Conservation (phyloP, 2,888 invertebrate genomes). For the Scotopteryx bipunctaria region DNA sequence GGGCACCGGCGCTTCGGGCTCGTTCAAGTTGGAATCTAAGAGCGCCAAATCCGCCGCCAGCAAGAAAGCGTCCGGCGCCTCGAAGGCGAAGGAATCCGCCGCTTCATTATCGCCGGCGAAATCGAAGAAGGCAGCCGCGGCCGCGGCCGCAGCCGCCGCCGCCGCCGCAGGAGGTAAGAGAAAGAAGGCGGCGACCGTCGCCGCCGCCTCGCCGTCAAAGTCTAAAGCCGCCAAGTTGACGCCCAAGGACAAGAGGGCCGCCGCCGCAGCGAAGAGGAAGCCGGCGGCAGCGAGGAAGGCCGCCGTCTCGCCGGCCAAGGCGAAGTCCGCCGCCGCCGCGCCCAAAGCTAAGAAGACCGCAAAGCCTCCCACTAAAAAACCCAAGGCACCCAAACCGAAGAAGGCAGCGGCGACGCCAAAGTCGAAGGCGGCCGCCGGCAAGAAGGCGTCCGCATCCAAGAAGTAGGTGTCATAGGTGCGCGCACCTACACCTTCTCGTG, state of each 20-base stretch:
- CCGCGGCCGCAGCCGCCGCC: not conserved
- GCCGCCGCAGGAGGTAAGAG: no score
- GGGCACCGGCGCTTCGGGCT: conserved; percentile 78
- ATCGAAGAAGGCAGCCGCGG: not conserved
- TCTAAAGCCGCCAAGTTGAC: conserved; percentile 29
- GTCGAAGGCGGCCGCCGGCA: conserved; percentile 36
- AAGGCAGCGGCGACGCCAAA: conserved; percentile 36
- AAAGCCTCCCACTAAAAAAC: conserved; percentile 58
- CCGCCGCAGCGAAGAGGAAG: conserved; percentile 39
- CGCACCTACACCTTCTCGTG: not conserved
- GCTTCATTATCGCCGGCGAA: conserved; percentile 36
- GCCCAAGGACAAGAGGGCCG: conserved; percentile 27
- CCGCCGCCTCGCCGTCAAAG: conserved; percentile 40
- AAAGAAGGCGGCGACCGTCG: conserved; percentile 36
- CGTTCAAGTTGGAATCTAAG: conserved; percentile 11
- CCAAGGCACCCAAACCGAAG: conserved; percentile 53
- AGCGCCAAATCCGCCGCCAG: conserved; percentile 23
- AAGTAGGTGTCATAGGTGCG: conserved; percentile 35
- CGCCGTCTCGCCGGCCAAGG: conserved; percentile 21
- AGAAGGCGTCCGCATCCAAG: conserved; percentile 48
- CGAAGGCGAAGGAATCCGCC: not conserved
- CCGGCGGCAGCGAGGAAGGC: conserved; percentile 13
- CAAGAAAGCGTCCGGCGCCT: not conserved
- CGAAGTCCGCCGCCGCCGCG: conserved; percentile 40
- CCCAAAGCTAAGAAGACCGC: conserved; percentile 46